Base-by-base conservation (phyloP, 2,113 vertebrate species). In the Heterotis niloticus region DNA sequence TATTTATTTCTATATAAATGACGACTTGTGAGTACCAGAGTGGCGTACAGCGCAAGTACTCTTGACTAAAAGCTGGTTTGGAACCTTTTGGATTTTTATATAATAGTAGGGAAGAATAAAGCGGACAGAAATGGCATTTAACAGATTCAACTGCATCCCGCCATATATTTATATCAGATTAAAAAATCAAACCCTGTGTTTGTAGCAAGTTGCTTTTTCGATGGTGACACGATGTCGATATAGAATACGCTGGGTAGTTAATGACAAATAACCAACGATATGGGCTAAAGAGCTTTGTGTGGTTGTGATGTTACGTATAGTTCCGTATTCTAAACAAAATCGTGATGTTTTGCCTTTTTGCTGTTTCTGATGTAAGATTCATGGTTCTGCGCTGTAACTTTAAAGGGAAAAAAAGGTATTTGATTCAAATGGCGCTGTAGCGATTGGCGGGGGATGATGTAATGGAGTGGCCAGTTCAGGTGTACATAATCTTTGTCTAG, bases 401-500 rank as follows among this genome's bases (percentile, higher is more conserved):
- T 64, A 64, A 34, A 44, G 34, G n/a, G n/a, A n/a, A 64, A 54
- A 65, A 78, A 69, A 69, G 57, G 29, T 78, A 26, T 78, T 78
- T 59, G 56, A 70, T 71, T 71, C 56, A 23, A 34, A 51, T 10
- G 7, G 20, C 28, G 14, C 51, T 28, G 54, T 71, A 20, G 67
- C 66, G 67, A 60, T 77, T 52, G 52, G 34, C 57, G 34, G 10
- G 18, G 23, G 60, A 64, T 77, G 76, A 83, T 62, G 76, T 83
- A 71, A 78, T 74, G 17, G 13, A 59, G 71, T 75, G 64, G 79
- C 34, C 76, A 83, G 76, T 78, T 83, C 82, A 83, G 79, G 82
- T 81, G 82, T 54, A 65, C 79, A 54, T 78, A 75, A 79, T 81
- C 76, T 84, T 2, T 73, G 88, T 89, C 88, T 89, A 88, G 85